These are phyloP conservation scores for Spicauda simplicius DNA, from an alignment of 2,888 invertebrate genomes.

Conservation along the genomic window DNA sequence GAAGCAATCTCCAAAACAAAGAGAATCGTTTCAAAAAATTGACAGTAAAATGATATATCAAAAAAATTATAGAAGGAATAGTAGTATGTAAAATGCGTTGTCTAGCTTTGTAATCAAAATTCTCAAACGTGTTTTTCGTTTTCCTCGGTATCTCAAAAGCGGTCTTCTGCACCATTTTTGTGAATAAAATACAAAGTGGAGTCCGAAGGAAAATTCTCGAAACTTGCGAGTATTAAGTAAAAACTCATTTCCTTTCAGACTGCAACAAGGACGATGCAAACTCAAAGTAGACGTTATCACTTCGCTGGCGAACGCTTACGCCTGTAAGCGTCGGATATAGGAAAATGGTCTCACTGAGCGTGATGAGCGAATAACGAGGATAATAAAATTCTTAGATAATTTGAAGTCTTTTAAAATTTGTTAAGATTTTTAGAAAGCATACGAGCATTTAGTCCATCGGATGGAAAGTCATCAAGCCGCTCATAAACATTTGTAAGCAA, in stretches of 20 bases:
- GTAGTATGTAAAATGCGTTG: not conserved
- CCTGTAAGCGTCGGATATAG: slow-evolving; percentile 48
- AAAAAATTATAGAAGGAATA: no score
- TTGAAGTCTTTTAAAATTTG: not conserved
- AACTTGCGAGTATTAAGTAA: slow-evolving; percentile 14
- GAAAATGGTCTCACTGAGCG: not conserved
- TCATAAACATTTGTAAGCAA: no score
- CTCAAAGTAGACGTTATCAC: slow-evolving; percentile 52
- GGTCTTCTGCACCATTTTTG: not conserved
- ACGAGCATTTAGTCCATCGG: no score
- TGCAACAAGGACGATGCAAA: slow-evolving; percentile 26
- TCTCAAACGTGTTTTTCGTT: not conserved
- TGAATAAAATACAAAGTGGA: slow-evolving; percentile 2
- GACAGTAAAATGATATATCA: no score
- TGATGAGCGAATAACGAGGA: not conserved
- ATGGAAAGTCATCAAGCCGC: no score
- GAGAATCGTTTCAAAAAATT: no score
- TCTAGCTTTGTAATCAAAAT: not conserved
- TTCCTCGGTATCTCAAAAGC: not conserved
- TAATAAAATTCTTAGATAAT: no score
- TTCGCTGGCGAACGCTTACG: slow-evolving; percentile 52
- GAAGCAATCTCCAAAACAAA: no score
- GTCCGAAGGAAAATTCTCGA: slow-evolving; percentile 7
- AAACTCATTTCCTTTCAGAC: slow-evolving; percentile 33
- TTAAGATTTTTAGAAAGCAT: no score